Base-by-base conservation (phyloP, 2,113 vertebrate species). In the Gasterosteus nipponicus region DNA sequence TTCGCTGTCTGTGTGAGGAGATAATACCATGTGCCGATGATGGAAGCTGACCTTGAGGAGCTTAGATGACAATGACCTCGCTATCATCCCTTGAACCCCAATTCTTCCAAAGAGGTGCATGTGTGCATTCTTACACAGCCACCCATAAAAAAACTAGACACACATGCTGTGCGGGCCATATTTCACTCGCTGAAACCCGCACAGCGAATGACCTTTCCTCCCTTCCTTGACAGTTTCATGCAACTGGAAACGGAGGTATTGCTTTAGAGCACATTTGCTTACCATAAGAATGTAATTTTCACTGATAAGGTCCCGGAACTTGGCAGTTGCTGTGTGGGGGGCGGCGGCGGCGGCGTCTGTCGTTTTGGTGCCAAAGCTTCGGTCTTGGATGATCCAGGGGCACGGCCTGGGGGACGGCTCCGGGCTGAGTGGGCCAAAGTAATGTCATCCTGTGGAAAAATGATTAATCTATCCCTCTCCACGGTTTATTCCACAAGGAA, bases 231-330 rank as follows among this genome's bases (percentile, higher is more conserved):
- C 86, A 89, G 84, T 88, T 89, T 86, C 87, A 84, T 83, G 90
- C 90, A 91, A 91, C 88, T 89, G 86, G 89, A 87, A 88, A 88
- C 84, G 81, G 66, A 83, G 63, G 65, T 83, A 90, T 91, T 93
- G 89, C 91, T 92, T 92, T 88, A 80, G 82, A 88, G 86, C 89
- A 91, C 89, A 93, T 92, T 93, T 92, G 87, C 91, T 93, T 92
- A 93, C 91, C 92, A 93, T 93, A 92, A 93, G 90, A 94, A 93
- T 93, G 89, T 87, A 90, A 94, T 95, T 94, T 94, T 93, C 87
- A 90, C 75, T 82, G 89, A 93, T 93, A 93, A 93, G 87, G 92
- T 90, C 89, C 88, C 84, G 84, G 86, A 91, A 91, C 89, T 93
- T 93, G 93, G 93, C 93, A 90, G 87, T 72, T 70, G 69, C 65